A percentile compares a stretch with the other conserved stretches of the same genome.
Conservation (phyloP, 2,888 invertebrate genomes). For the Hypomecis atomaria region DNA sequence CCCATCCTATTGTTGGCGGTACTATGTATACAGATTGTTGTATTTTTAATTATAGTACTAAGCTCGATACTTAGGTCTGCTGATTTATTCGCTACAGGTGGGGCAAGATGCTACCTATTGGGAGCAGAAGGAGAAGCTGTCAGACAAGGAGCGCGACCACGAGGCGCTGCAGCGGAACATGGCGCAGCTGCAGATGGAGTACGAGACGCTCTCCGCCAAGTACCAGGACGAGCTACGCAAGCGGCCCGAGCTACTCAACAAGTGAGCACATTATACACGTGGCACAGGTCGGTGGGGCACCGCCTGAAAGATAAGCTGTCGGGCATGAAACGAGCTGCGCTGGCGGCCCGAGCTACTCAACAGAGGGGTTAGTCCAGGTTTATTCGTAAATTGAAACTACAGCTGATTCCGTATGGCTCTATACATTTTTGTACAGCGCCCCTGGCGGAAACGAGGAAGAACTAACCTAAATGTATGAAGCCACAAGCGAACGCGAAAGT, state of each 20-base stretch:
- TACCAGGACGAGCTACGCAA: slow-evolving; percentile 69
- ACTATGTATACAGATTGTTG: neutral
- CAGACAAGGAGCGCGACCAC: slow-evolving; percentile 64
- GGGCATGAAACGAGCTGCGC: no score
- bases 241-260: slow-evolving; percentile 71
- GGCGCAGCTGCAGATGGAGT: slow-evolving; percentile 75
- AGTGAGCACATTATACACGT: slow-evolving; percentile 48
- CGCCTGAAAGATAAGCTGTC: no score
- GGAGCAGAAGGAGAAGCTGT: slow-evolving; percentile 70
- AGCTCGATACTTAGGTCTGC: neutral
- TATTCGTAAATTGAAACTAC: no score
- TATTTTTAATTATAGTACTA: no score
- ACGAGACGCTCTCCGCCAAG: slow-evolving; percentile 68
- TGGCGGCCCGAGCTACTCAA: no score
- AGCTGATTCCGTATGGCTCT: no score
- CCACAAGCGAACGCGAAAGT: no score
- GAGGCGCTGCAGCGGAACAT: slow-evolving; percentile 75
- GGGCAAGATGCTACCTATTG: slow-evolving; percentile 75
- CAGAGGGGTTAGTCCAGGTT: no score
- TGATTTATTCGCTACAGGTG: slow-evolving; percentile 53
- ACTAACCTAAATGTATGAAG: no score
- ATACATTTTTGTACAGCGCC: no score
- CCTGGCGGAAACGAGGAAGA: no score
- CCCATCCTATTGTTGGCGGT: no score
- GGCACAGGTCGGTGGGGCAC: neutral